Conservation (phyloP, 53 echinoderm and acorn worm genomes). For the Actinopyga echinites region DNA sequence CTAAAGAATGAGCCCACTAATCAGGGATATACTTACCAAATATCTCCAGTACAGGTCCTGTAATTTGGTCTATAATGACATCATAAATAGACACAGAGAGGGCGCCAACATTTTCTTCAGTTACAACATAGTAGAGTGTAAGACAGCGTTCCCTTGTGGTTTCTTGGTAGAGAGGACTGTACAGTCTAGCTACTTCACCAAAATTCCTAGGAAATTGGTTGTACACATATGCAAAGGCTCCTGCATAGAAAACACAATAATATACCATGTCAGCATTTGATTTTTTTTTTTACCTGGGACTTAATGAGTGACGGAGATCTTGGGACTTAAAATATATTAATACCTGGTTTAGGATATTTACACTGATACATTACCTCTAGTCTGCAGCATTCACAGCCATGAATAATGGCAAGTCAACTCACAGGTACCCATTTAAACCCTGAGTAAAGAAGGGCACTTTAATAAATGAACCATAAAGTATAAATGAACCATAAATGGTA, state of each 20-base stretch:
- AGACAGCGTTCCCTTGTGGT: conserved; percentile 41
- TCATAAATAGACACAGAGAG: conserved; percentile 47
- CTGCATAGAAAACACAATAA: background rate
- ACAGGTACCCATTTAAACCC: too few relatives aligned
- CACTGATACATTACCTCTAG: too few relatives aligned
- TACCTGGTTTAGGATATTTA: too few relatives aligned
- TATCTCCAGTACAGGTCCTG: background rate
- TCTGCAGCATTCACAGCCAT: too few relatives aligned
- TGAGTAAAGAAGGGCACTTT: too few relatives aligned
- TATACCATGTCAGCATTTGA: background rate
- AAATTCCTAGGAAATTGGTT: background rate
- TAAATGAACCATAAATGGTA: too few relatives aligned
- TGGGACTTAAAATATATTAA: too few relatives aligned
- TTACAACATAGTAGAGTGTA: conserved; percentile 43
- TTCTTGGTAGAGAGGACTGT: conserved; percentile 57
- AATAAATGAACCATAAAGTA: too few relatives aligned
- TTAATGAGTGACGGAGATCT: too few relatives aligned
- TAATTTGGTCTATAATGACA: conserved; percentile 18
- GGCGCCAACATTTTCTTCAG: conserved; percentile 47
- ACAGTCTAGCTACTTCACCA: conserved; percentile 66
- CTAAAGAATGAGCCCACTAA: too few relatives aligned
- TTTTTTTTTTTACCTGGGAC: background rate
- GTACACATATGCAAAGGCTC: conserved; percentile 45
- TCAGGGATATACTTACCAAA: conserved; percentile 36
- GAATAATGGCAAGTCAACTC: too few relatives aligned